These are phyloP conservation scores for Poeciliopsis prolifica DNA, from an alignment of 2,113 vertebrate species.

Conservation along the genomic window DNA sequence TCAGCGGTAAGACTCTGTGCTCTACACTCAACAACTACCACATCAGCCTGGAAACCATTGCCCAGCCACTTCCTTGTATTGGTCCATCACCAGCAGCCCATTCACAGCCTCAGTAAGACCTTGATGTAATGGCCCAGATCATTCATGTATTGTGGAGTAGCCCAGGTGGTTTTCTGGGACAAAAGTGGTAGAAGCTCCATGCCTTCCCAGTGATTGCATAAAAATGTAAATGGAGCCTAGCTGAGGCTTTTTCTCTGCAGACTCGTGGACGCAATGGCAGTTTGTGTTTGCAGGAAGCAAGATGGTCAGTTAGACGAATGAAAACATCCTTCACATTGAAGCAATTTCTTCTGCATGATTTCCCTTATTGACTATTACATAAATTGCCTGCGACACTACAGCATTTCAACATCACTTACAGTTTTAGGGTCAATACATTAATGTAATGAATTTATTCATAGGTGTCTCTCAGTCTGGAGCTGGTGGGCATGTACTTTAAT, in stretches of 20 bases:
- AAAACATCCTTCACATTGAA: not conserved
- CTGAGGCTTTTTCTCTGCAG: constrained; percentile 29
- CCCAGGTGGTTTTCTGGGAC: constrained; percentile 61
- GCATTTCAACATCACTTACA: constrained; percentile 68
- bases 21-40: constrained; percentile 27
- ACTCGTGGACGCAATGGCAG: constrained; percentile 2
- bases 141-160: not conserved
- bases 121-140: constrained; percentile 35
- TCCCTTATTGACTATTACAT: constrained; percentile 51
- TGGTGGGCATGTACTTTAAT: constrained; percentile 65
- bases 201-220: constrained; percentile 15
- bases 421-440: constrained; percentile 75
- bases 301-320: constrained; percentile 24
- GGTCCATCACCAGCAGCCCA: constrained; percentile 38
- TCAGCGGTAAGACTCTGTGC: constrained; percentile 21
- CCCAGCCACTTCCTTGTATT: constrained; percentile 48
- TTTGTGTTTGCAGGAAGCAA: not conserved
- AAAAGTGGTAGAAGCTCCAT: constrained; percentile 54
- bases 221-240: constrained; percentile 36
- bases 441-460: constrained; percentile 78
- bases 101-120: constrained; percentile 46
- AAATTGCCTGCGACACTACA: constrained; percentile 48
- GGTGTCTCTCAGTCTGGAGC: constrained; percentile 48
- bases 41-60: constrained; percentile 62
- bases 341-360: constrained; percentile 25